phyloP scores from a whole-genome alignment of 2,797 vertebrate species.

The Sarcoramphus papa region DNA sequence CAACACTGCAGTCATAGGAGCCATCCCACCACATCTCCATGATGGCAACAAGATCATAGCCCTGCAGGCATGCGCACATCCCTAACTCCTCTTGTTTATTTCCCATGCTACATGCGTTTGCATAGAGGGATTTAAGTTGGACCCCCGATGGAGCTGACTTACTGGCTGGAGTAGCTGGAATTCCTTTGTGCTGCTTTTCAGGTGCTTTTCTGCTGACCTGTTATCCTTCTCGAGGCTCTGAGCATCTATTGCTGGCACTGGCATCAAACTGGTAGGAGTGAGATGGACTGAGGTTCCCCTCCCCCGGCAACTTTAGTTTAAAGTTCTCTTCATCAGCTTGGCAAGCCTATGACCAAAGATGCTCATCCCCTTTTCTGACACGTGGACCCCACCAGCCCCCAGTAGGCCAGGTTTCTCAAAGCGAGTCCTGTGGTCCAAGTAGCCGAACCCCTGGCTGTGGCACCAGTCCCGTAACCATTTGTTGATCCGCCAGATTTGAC shows the following conservation, averaged over 20 bases:
- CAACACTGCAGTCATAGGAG: fast-evolving
- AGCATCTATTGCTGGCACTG: neutral
- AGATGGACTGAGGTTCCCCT: neutral
- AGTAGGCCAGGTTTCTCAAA: neutral
- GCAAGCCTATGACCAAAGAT: neutral
- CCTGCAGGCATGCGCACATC: neutral
- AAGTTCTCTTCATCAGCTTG: neutral
- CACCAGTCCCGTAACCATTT: neutral
- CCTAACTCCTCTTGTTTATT: neutral
- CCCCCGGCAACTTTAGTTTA: neutral
- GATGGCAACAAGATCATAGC: neutral
- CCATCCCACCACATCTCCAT: neutral
- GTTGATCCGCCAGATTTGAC: neutral
- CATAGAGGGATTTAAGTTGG: neutral
- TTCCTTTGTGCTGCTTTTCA: neutral
- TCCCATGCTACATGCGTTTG: fast-evolving
- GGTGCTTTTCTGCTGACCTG: neutral
- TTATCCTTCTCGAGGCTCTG: neutral
- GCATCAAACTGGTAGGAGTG: neutral
- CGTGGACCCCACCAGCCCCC: too few relatives aligned
- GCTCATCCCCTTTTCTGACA: neutral
- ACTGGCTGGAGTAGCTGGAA: neutral
- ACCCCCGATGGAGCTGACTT: neutral
- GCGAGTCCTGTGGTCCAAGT: neutral
- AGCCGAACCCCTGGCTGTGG: neutral